Base-by-base conservation (phyloP, 2,113 vertebrate genomes). In the Myodes glareolus region DNA sequence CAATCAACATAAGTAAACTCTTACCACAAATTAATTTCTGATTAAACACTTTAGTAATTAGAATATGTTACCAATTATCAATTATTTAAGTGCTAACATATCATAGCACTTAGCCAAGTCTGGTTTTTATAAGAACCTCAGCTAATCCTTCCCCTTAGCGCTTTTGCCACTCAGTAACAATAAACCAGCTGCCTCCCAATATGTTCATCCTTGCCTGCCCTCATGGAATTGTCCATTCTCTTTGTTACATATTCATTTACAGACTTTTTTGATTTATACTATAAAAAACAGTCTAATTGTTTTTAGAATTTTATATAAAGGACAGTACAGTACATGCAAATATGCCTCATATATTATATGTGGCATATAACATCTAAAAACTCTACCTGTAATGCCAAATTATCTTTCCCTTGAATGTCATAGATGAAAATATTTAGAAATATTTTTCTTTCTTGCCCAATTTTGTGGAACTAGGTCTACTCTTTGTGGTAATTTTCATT, bases 11-110 rank as follows among this genome's bases (percentile, higher is more conserved):
- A 36, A 45, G 8, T 14, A 52, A 94, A 67, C 65, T 89, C 50
- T 88, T 75, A 61, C 11, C 52, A 63, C 2, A 73, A 87, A 94
- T 78, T 82, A 77, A 94, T 67, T 93, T 95, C 47, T 7, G 3
- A 85, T 92, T 77, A 94, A 91, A 23, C 39, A 88, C 21, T 50
- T 61, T 82, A 12, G 19, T 68, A 88, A 92, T 87, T 80, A 47
- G 39, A 47, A 67, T 73, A 61, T 47, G 3, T 77, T 81, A 84
- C 36, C 12, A 58, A 33, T 45, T 13, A 72, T 73, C 63, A 73
- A 23, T 91, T 88, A 42, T 77, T 82, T 29, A 52, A 80, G 45
- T 85, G 45, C 68, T 94, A 68, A 63, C 33, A 50, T 52, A 39
- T 39, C 58, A 47, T n/a, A 75, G 84, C 16, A 29, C 36, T 75